Evolutionary conservation across 1,140 invertebrate genomes (phyloP), one percentile per base, ranked within the genome.

Genomic region (Armadillidium nasatum): DNA sequence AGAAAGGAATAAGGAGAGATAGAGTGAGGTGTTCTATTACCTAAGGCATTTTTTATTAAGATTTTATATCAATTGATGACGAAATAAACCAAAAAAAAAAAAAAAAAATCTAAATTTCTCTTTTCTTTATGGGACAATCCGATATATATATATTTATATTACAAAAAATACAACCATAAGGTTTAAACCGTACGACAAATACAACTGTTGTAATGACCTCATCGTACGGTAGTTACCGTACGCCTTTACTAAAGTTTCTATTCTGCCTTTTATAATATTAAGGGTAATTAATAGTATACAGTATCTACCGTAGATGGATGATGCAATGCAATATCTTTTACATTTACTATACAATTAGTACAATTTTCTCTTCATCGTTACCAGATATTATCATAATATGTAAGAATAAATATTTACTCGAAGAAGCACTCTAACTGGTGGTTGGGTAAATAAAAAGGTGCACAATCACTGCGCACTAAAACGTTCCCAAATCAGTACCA

Each of bases 111-210:
- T 33, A 33, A 33, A 33, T 33, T 33, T 33, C 33, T 33, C 6
- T 6, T 33, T 60, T 60, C 11, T 60, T 13, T 60, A 60, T 15
- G 50, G 50, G 50, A 60, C 19, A 13, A 19, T 7, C 50, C 50
- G 50, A 15, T 13, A 19, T 60, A 60, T 60, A 19, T 60, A 60
- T 60, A 19, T 60, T 60, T 60, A 60, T 60, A 19, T 60, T 60
- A 60, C 50, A 60, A 60, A 60, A 60, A 60, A 60, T 60, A 60
- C 50, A 60, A 60, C 50, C 50, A 60, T 60, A 15, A 60, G 50
- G 50, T 60, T 19, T 15, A 13, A 60, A 60, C 19, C 50, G 50
- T 19, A 60, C 50, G 50, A 60, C 50, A 60, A 60, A 60, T 60
- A 60, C 50, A 13, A 19, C 19, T 15, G 11, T 23, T 15, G 10